Conservation (phyloP, 2,113 vertebrate genomes). For the Saguinus midas region DNA sequence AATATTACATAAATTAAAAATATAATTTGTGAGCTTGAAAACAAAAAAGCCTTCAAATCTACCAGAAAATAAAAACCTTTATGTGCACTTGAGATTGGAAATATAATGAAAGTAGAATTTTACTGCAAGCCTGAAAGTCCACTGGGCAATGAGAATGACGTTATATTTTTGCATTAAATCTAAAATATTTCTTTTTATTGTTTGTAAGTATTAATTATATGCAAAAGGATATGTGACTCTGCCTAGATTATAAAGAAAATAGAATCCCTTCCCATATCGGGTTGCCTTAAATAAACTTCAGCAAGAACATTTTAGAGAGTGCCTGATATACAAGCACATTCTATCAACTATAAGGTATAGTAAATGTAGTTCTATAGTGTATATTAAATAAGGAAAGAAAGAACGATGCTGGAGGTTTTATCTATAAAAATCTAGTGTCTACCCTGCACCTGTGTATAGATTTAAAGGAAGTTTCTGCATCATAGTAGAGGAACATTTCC, state of each 20-base stretch:
- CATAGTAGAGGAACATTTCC: background rate
- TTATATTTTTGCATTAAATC: slow-evolving; percentile 6
- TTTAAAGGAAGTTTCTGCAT: background rate
- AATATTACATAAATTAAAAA: background rate
- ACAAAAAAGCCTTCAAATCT: background rate
- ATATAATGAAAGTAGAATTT: slow-evolving; percentile 42
- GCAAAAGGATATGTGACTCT: background rate
- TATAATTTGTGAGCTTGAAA: slow-evolving; percentile 12
- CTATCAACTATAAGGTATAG: background rate
- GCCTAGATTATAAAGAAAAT: background rate
- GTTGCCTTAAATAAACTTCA: background rate
- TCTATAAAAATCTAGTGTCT: background rate
- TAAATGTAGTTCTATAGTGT: background rate
- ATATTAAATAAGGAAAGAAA: background rate
- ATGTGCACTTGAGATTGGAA: background rate
- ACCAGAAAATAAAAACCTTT: background rate
- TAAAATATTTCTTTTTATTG: slow-evolving; percentile 24
- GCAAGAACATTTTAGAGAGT: background rate
- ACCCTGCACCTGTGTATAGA: background rate
- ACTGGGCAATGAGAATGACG: background rate
- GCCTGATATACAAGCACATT: background rate
- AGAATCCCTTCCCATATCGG: background rate
- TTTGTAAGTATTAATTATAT: slow-evolving; percentile 43
- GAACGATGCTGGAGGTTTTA: background rate
- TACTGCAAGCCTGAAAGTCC: background rate